Conservation (phyloP, 2,888 invertebrate genomes). For the Ormyrus nitidulus region DNA sequence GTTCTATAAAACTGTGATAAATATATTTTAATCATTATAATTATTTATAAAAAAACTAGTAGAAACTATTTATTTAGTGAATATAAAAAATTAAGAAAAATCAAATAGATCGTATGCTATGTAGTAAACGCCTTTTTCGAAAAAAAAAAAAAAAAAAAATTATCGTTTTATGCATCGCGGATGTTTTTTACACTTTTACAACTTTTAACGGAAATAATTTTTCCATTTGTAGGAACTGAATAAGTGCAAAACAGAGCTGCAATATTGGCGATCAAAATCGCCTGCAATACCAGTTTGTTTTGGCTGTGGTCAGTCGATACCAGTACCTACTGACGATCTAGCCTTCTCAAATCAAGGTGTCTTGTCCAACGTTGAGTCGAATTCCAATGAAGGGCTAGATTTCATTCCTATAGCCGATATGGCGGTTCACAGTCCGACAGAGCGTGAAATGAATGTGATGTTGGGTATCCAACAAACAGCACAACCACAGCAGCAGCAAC, state of each 20-base stretch:
- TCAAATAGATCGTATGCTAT: no score
- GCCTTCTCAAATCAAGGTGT: conserved; percentile 80
- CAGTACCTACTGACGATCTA: conserved; percentile 79
- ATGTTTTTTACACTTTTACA: not conserved
- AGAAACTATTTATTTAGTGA: no score
- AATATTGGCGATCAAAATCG: conserved; percentile 93
- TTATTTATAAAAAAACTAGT: no score
- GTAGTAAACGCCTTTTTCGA: no score
- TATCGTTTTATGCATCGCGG: no score
- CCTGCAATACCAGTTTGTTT: conserved; percentile 87
- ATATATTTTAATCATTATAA: no score
- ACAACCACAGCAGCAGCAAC: conserved; percentile 55
- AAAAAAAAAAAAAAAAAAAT: no score
- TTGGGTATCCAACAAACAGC: not conserved
- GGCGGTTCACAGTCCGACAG: conserved; percentile 68
- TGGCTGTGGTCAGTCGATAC: conserved; percentile 83
- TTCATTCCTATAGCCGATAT: conserved; percentile 75
- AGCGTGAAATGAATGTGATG: conserved; percentile 56
- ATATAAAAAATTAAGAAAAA: no score
- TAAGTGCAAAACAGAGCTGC: conserved; percentile 93
- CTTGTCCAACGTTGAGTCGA: conserved; percentile 76
- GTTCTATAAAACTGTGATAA: no score
- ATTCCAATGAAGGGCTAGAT: conserved; percentile 71
- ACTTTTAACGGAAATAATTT: conserved; percentile 19
- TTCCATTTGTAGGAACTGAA: conserved; percentile 83